Evolutionary conservation across 2,113 vertebrate species (phyloP).

Genomic region (Lycocorax pyrrhopterus): DNA sequence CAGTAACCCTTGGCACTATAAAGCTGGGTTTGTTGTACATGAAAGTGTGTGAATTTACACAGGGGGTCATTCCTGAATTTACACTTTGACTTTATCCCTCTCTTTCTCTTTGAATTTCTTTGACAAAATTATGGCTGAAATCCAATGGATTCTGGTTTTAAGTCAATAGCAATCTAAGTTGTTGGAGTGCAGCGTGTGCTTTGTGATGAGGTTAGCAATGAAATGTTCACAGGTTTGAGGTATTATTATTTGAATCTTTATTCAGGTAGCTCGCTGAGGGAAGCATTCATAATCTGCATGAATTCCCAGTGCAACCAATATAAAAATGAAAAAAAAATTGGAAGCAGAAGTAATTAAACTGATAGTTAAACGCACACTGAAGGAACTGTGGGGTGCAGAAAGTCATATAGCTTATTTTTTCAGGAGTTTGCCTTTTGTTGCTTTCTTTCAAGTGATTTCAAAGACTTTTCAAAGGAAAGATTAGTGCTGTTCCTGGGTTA

Average conservation of each 20-base stretch:
- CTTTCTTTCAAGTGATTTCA: slow-evolving; percentile 34
- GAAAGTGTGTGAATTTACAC: background rate
- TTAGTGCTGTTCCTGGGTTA: background rate
- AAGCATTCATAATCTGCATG: slow-evolving; percentile 5
- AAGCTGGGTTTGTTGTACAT: background rate
- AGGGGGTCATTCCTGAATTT: background rate
- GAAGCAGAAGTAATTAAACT: slow-evolving; percentile 54
- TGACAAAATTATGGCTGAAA: background rate
- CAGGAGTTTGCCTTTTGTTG: slow-evolving; percentile 15
- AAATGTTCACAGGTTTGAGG: background rate
- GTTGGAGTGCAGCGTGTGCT: background rate
- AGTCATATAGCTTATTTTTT: background rate
- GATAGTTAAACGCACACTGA: slow-evolving; percentile 23
- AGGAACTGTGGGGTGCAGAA: background rate
- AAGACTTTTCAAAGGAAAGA: slow-evolving; percentile 32
- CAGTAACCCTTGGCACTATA: background rate
- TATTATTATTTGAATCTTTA: slow-evolving; percentile 13
- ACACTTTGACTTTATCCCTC: background rate
- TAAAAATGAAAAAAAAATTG: background rate
- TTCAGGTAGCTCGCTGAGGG: background rate
- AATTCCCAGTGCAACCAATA: slow-evolving; percentile 35
- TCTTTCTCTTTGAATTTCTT: background rate
- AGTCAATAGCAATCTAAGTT: background rate
- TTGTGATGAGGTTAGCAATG: background rate
- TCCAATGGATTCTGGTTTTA: slow-evolving; percentile 15